phyloP scores from a whole-genome alignment of 2,797 vertebrate species.

The Dromococcyx pavoninus region DNA sequence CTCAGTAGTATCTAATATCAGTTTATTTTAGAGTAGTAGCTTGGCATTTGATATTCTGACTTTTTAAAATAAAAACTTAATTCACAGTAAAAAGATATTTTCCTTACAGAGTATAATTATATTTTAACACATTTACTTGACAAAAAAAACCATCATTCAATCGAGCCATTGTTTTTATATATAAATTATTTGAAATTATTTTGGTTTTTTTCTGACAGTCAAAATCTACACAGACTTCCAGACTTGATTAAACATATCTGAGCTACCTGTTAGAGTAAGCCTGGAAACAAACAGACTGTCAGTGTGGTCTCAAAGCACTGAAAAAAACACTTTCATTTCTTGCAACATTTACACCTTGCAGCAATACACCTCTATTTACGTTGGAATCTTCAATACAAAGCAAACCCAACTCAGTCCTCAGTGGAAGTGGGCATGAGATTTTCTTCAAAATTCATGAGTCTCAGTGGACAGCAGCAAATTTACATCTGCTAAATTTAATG shows the following conservation, averaged over 20 bases:
- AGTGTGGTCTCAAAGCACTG: background rate
- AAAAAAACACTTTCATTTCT: background rate
- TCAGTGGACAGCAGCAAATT: background rate
- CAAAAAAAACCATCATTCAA: background rate
- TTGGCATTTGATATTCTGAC: background rate
- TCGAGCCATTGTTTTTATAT: background rate
- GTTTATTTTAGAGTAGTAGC: background rate
- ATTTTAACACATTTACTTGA: background rate
- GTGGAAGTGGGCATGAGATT: background rate
- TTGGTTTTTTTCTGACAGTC: background rate
- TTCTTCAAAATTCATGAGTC: background rate
- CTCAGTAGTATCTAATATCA: background rate
- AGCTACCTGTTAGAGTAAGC: background rate
- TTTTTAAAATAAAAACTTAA: background rate
- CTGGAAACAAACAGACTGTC: background rate
- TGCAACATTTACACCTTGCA: background rate
- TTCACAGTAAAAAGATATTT: background rate
- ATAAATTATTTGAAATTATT: background rate
- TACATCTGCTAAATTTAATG: background rate
- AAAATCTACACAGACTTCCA: background rate
- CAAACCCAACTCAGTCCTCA: background rate
- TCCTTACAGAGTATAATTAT: background rate
- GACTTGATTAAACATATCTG: background rate
- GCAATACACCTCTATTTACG: background rate
- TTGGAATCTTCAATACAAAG: background rate